Conservation (phyloP, 1,140 invertebrate species). For the Solen grandis region DNA sequence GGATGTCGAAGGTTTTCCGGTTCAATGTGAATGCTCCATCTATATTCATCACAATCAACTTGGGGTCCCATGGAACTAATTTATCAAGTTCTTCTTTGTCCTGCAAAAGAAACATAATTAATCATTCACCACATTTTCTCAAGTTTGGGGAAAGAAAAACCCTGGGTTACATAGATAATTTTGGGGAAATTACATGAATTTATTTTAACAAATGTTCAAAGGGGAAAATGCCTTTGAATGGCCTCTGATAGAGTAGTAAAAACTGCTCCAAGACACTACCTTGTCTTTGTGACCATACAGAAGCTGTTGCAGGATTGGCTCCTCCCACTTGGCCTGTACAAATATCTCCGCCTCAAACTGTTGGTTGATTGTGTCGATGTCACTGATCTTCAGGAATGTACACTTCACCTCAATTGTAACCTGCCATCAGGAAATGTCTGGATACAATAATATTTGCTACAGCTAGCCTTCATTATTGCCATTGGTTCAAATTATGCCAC, state of each 20-base stretch:
- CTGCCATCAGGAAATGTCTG: conserved; percentile 32
- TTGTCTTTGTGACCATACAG: not conserved
- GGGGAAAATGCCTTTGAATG: no score
- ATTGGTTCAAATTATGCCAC: not conserved
- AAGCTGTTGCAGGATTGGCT: conserved; percentile 50
- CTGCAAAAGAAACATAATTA: conserved; percentile 29
- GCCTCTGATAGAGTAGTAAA: no score
- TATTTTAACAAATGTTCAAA: no score
- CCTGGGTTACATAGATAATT: no score
- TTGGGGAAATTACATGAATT: no score
- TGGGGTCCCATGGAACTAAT: conserved; percentile 66
- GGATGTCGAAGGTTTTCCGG: conserved; percentile 60
- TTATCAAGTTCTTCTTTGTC: conserved; percentile 46
- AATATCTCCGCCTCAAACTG: conserved; percentile 72
- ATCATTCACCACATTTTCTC: no score
- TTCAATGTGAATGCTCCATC: conserved; percentile 60
- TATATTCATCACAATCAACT: conserved; percentile 67
- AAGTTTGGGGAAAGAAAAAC: no score
- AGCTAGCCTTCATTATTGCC: not conserved
- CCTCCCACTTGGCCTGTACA: conserved; percentile 73
- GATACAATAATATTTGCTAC: not conserved
- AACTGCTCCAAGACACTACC: no score
- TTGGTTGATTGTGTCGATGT: conserved; percentile 72
- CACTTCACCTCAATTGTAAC: conserved; percentile 68
- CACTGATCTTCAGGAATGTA: conserved; percentile 70